Conservation (phyloP, 2,113 vertebrate species). For the Vireo altiloquus region DNA sequence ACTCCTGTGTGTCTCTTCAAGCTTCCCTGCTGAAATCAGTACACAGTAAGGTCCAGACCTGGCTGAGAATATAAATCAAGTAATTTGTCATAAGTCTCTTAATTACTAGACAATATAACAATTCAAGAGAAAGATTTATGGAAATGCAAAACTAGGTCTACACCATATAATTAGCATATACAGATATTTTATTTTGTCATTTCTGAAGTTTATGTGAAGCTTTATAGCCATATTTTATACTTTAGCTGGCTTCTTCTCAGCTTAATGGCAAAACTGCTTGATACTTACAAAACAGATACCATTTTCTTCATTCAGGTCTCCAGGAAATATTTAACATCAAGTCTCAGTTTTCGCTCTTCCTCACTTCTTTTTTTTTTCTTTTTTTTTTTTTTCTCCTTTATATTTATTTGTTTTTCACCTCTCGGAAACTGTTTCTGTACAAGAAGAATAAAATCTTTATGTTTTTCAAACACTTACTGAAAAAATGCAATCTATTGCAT, state of each 20-base stretch:
- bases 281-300: neutral
- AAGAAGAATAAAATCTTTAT: neutral
- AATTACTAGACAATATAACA: neutral
- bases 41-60: neutral
- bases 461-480: neutral
- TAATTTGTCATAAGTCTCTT: slow-evolving; percentile 10
- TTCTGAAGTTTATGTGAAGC: neutral
- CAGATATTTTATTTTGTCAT: neutral
- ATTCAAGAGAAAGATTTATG: neutral
- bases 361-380: neutral
- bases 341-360: neutral
- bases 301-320: neutral
- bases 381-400: neutral
- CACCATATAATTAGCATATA: slow-evolving; percentile 2
- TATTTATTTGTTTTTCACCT: neutral
- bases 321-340: neutral
- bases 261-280: neutral
- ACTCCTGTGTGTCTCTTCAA: neutral
- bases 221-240: neutral
- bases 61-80: neutral
- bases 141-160: slow-evolving; percentile 13
- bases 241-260: neutral
- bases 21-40: neutral
- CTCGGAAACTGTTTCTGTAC: neutral
- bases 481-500: neutral